phyloP scores from a whole-genome alignment of 2,797 vertebrate species.

The Acanthurus lineatus region DNA sequence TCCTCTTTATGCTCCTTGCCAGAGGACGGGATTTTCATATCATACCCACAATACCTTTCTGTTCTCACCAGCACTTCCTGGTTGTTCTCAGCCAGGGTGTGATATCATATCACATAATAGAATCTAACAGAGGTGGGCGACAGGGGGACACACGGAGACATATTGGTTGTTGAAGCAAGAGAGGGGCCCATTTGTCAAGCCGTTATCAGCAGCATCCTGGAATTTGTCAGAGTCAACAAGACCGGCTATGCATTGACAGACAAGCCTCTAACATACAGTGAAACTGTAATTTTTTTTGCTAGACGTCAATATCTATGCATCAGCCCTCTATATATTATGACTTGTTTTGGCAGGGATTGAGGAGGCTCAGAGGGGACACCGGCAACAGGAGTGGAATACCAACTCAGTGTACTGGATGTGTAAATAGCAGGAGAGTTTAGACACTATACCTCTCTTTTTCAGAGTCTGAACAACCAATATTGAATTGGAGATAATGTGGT shows the following conservation, averaged over 20 bases:
- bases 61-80: constrained; percentile 46
- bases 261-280: constrained; percentile 55
- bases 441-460: constrained; percentile 22
- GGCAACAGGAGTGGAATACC: constrained; percentile 44
- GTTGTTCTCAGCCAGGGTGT: constrained; percentile 38
- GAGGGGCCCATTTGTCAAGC: constrained; percentile 75
- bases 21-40: constrained; percentile 30
- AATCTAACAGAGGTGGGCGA: constrained; percentile 71
- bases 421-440: constrained; percentile 57
- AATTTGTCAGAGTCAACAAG: constrained; percentile 79
- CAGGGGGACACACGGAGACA: constrained; percentile 62
- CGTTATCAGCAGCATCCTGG: constrained; percentile 69
- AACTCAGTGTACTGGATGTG: constrained; percentile 33
- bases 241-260: constrained; percentile 60
- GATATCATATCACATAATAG: constrained; percentile 79
- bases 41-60: constrained; percentile 36
- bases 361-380: constrained; percentile 35
- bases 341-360: constrained; percentile 58
- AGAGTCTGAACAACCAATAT: constrained; percentile 66
- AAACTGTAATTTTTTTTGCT: constrained; percentile 58
- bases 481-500: constrained; percentile 72
- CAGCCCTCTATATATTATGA: constrained; percentile 36
- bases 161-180: constrained; percentile 66
- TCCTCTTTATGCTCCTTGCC: constrained; percentile 8
- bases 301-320: constrained; percentile 38